Evolutionary conservation across 2,113 vertebrate genomes (phyloP).

Genomic region (Peromyscus polionotus): DNA sequence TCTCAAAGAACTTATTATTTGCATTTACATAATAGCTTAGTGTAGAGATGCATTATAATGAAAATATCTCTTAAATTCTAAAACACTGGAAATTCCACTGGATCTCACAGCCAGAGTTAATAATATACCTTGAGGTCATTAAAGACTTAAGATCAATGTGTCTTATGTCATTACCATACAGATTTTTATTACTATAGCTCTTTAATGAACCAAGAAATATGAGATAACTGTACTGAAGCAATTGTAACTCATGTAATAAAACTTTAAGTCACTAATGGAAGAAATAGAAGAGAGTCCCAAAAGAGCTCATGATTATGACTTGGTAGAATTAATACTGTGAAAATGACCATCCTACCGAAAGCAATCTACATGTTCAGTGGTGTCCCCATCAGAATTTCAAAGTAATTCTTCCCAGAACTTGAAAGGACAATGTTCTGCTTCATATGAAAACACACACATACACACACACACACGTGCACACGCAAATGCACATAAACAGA

Average conservation of each 20-base stretch:
- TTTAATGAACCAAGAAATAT: not conserved
- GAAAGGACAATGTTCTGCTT: not conserved
- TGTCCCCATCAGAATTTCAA: not conserved
- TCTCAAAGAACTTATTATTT: not conserved
- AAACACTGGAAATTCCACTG: not conserved
- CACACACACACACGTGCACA: not conserved
- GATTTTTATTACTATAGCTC: not conserved
- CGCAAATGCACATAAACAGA: not conserved
- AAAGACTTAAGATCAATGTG: not conserved
- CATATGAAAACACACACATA: not conserved
- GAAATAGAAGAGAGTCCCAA: not conserved
- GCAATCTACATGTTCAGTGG: not conserved
- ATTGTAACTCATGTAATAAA: not conserved
- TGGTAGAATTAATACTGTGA: not conserved
- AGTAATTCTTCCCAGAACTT: not conserved
- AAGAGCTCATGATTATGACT: not conserved
- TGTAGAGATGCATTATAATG: not conserved
- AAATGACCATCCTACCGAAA: not conserved
- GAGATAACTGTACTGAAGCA: not conserved
- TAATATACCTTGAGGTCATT: not conserved
- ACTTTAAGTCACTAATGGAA: not conserved
- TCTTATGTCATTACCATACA: not conserved
- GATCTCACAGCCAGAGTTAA: not conserved
- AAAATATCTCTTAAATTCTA: not conserved
- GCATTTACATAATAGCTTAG: not conserved